Base-by-base conservation (phyloP, 2,888 invertebrate genomes). In the Physocephala rufipes region DNA sequence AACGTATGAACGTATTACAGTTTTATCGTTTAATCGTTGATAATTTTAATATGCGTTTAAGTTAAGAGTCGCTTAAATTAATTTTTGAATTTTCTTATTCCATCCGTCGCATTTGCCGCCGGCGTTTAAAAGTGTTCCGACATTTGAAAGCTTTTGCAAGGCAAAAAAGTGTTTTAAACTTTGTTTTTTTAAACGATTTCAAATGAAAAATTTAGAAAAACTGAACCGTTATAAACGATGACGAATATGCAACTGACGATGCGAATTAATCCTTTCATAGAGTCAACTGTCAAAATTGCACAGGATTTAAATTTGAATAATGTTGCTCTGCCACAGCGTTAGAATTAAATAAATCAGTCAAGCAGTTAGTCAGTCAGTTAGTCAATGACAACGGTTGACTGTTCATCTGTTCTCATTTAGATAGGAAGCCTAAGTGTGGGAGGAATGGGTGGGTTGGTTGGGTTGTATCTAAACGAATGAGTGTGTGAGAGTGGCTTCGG, bases 211-310 rank as follows among this genome's bases (percentile, higher is more conserved):
- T 53, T 53, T 55, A 47, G 1, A 58, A n/a, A n/a, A 21, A 24
- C 30, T 77, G 79, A 79, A 81, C 81, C 81, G 81, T 77, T 79
- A 77, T 79, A 79, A 78, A 77, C 78, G 76, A 78, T 77, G 82
- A 81, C 82, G 81, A 81, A 81, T 81, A 78, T 78, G 78, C 82
- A 82, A 82, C 81, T 82, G 81, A 80, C 72, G 74, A 75, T 77
- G 77, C 78, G 81, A 78, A 79, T 82, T 81, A 81, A 82, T 82
- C 81, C 81, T 80, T 82, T 82, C 79, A 81, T 45, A 28, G 47
- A 9, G 49, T 5, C 21, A 51, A 30, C 68, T 36, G 51, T 58
- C 43, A 58, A 51, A 51, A 67, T 19, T n/a, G 62, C 19, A 26
- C 47, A 68, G 61, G 68, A 58, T 65, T 53, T 47, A 24, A 63